phyloP scores from a whole-genome alignment of 1,140 invertebrate species.

The Pseudomyrmex cubaensis region DNA sequence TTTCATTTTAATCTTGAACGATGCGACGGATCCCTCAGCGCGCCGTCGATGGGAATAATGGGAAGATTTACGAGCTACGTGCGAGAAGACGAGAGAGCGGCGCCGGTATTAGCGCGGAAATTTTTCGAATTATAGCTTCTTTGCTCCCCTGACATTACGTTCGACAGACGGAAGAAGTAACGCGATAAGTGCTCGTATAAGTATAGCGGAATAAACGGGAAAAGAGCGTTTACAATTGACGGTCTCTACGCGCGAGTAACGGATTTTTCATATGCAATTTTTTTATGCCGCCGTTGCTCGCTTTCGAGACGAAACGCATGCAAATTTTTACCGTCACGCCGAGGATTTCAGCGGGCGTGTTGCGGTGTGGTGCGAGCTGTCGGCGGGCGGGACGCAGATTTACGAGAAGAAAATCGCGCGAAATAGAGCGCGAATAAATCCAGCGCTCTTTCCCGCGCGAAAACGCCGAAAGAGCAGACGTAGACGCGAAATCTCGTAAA shows the following conservation, averaged over 20 bases:
- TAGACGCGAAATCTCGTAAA: constrained; percentile 57
- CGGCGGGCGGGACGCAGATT: constrained; percentile 42
- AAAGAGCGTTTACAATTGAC: neutral
- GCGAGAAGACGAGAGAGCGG: neutral
- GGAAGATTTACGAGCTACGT: constrained; percentile 41
- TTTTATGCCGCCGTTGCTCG: constrained; percentile 1
- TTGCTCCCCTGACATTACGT: constrained; percentile 26
- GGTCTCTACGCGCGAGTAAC: neutral
- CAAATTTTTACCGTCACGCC: constrained; percentile 36
- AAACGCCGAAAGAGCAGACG: neutral
- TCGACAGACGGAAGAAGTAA: constrained; percentile 27
- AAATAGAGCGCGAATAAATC: constrained; percentile 59
- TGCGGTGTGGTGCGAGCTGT: constrained; percentile 5
- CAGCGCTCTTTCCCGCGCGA: constrained; percentile 21
- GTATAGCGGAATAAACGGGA: neutral
- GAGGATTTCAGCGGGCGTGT: neutral
- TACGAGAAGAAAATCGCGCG: constrained; percentile 57
- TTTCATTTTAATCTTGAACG: constrained; percentile 56
- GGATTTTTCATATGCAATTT: constrained; percentile 23
- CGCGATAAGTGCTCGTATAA: constrained; percentile 3
- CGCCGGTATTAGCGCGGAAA: constrained; percentile 31
- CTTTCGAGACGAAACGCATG: constrained; percentile 32
- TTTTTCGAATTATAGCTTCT: constrained; percentile 48
- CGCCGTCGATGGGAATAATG: constrained; percentile 54
- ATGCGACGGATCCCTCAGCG: constrained; percentile 47